phyloP scores from a whole-genome alignment of 2,113 vertebrate genomes.

The Trematocara variabile region DNA sequence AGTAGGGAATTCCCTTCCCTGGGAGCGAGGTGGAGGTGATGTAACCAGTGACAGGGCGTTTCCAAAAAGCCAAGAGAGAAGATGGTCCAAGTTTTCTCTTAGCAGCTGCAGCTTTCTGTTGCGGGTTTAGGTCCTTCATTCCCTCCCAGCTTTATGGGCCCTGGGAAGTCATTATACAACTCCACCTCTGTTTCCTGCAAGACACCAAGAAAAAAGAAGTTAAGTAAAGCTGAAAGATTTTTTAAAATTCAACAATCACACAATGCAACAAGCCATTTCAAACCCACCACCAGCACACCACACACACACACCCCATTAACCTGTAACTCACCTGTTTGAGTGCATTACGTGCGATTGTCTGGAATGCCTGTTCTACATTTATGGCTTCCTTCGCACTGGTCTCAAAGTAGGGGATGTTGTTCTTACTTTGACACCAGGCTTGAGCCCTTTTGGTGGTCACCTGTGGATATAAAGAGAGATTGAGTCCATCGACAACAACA shows the following conservation, averaged over 20 bases:
- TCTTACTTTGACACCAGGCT: constrained; percentile 99
- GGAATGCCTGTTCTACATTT: constrained; percentile 98
- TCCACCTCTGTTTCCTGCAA: constrained; percentile 95
- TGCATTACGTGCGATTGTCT: constrained; percentile 97
- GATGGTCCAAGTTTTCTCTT: constrained; percentile 82
- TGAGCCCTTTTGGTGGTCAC: constrained; percentile 97
- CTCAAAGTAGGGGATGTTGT: constrained; percentile 99
- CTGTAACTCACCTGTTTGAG: constrained; percentile 88
- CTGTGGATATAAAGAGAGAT: constrained; percentile 55
- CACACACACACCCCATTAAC: neutral
- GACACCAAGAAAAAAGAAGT: neutral
- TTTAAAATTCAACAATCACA: neutral
- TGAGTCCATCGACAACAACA: neutral
- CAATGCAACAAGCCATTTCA: neutral
- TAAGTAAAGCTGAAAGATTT: neutral
- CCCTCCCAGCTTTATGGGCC: constrained; percentile 97
- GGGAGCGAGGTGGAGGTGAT: constrained; percentile 69
- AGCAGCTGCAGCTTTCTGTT: constrained; percentile 94
- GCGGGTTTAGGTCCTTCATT: constrained; percentile 89
- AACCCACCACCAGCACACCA: neutral
- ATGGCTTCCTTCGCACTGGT: constrained; percentile 99
- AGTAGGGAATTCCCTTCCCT: constrained; percentile 40
- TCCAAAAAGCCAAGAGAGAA: constrained; percentile 59
- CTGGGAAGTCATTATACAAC: constrained; percentile 97
- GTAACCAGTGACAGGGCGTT: constrained; percentile 31